Conservation (phyloP, 2,797 vertebrate species). For the Sebastes oblongus region DNA sequence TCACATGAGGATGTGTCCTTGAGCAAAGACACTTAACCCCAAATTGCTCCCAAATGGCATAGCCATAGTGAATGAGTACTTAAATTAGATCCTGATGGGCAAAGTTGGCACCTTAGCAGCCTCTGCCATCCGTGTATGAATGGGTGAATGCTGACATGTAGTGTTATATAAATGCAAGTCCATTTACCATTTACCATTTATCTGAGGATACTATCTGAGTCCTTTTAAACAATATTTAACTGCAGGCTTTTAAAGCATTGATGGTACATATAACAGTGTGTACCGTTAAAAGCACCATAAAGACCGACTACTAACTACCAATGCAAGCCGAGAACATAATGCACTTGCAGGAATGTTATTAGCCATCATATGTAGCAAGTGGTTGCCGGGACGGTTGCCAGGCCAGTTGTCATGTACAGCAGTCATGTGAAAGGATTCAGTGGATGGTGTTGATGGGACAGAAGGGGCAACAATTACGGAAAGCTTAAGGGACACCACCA, state of each 20-base stretch:
- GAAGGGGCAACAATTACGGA: not conserved
- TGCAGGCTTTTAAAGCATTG: too few species aligned
- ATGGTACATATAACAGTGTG: not conserved
- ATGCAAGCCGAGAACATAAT: not conserved
- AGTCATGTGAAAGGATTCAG: conserved; percentile 34
- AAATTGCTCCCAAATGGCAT: too few species aligned
- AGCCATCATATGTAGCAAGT: conserved; percentile 19
- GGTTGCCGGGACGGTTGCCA: conserved; percentile 29
- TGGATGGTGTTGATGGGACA: conserved; percentile 22
- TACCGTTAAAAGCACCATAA: not conserved
- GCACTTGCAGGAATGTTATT: not conserved
- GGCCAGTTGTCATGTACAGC: conserved; percentile 26
- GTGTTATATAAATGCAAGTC: too few species aligned
- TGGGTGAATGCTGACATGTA: too few species aligned
- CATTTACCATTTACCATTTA: too few species aligned
- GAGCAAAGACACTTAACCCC: too few species aligned
- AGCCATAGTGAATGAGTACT: too few species aligned
- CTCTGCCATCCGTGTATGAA: too few species aligned
- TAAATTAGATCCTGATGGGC: too few species aligned
- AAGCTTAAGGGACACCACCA: not conserved
- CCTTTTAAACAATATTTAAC: not conserved
- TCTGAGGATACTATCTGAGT: too few species aligned
- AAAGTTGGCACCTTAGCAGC: too few species aligned
- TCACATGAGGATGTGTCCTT: too few species aligned
- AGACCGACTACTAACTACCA: not conserved